phyloP scores from a whole-genome alignment of 2,113 vertebrate genomes.

The Vicugna pacos region DNA sequence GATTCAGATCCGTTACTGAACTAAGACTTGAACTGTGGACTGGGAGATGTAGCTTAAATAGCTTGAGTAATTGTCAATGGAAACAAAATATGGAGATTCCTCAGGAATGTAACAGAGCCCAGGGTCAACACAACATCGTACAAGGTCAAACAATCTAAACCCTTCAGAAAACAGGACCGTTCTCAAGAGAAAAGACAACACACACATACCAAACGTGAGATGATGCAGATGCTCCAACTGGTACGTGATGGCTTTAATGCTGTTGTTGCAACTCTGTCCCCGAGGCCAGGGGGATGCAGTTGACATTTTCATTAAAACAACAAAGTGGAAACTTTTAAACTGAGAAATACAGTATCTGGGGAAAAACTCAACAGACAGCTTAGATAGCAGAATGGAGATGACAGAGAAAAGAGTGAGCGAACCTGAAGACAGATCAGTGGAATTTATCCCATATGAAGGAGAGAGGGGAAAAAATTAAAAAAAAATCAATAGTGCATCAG shows the following conservation, averaged over 20 bases:
- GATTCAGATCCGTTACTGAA: too few relatives aligned
- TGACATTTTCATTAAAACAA: neutral
- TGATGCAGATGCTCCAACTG: fast-evolving
- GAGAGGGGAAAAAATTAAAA: neutral
- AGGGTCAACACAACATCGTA: neutral
- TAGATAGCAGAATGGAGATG: neutral
- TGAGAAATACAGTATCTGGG: neutral
- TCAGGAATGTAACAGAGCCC: neutral
- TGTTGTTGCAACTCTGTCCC: neutral
- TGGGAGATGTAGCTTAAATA: neutral
- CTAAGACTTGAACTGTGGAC: neutral
- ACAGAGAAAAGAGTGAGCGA: neutral
- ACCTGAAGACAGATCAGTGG: neutral
- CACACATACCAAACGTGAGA: fast-evolving
- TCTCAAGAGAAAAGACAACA: neutral
- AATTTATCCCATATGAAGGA: neutral
- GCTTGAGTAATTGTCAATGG: neutral
- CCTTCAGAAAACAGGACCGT: neutral
- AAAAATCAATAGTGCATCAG: neutral
- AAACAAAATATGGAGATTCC: neutral
- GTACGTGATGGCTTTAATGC: neutral
- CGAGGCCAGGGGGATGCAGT: neutral
- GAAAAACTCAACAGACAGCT: neutral
- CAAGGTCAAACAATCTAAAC: neutral
- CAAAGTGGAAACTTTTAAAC: neutral